phyloP scores from a whole-genome alignment of 1,140 invertebrate species.

The Macrocentrus cingulum region DNA sequence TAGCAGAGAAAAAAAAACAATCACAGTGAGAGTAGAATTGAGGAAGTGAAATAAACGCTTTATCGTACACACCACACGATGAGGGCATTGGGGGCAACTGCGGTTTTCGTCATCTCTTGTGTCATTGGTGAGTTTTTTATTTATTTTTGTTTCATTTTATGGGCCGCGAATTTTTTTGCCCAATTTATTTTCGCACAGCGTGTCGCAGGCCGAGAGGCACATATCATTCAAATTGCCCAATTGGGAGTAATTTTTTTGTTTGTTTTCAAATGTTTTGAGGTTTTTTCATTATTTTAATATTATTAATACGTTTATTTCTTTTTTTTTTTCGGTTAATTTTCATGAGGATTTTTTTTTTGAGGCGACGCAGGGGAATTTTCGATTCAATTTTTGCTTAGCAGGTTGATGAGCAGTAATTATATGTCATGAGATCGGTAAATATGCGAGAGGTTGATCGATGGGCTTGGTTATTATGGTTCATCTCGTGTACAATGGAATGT shows the following conservation, averaged over 20 bases:
- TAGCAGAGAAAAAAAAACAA: neutral
- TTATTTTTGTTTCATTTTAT: constrained; percentile 11
- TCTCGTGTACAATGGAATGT: neutral
- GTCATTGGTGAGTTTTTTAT: constrained; percentile 43
- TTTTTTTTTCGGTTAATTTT: no score
- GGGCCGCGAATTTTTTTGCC: neutral
- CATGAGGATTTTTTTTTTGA: no score
- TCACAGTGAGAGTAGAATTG: constrained; percentile 1
- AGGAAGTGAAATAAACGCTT: constrained; percentile 1
- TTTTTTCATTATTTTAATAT: neutral
- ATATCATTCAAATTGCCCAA: no score
- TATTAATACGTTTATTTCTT: no score
- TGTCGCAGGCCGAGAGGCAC: no score
- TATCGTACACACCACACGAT: constrained; percentile 32
- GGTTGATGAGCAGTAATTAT: no score
- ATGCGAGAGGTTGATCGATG: no score
- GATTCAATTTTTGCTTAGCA: no score
- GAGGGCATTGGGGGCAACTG: constrained; percentile 39
- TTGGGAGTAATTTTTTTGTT: no score
- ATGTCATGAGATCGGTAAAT: no score
- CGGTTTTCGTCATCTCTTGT: constrained; percentile 42
- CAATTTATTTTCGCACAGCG: constrained; percentile 5
- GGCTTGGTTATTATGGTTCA: neutral
- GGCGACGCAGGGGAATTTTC: no score
- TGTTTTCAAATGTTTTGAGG: no score